These are phyloP conservation scores for Brachionichthys hirsutus DNA, from an alignment of 2,113 vertebrate species.

Conservation along the genomic window DNA sequence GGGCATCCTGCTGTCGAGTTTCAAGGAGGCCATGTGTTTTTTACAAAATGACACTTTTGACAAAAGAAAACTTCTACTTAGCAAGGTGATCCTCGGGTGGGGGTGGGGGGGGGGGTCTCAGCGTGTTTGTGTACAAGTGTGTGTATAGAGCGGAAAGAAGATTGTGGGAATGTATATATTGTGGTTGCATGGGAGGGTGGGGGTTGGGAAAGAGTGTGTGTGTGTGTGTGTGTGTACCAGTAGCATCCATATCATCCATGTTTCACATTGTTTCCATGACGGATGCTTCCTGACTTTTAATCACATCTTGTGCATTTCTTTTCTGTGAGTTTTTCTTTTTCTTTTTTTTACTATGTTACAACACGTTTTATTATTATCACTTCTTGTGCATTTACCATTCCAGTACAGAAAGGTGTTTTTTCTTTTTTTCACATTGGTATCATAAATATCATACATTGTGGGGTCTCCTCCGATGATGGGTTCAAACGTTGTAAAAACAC, in stretches of 20 bases:
- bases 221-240: constrained; percentile 33
- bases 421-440: constrained; percentile 62
- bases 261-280: constrained; percentile 50
- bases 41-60: constrained; percentile 82
- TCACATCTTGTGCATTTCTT: constrained; percentile 71
- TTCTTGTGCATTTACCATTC: constrained; percentile 63
- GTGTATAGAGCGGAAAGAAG: constrained; percentile 3
- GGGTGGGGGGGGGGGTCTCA: constrained; percentile 41
- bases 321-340: constrained; percentile 77
- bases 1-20: constrained; percentile 82
- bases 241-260: constrained; percentile 46
- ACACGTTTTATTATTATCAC: constrained; percentile 60
- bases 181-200: constrained; percentile 25
- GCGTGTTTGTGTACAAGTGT: constrained; percentile 31
- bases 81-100: constrained; percentile 81
- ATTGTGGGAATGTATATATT: constrained; percentile 24
- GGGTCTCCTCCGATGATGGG: constrained; percentile 62
- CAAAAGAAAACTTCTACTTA: constrained; percentile 82
- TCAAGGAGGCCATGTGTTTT: constrained; percentile 79
- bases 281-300: constrained; percentile 73
- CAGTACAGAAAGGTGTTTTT: constrained; percentile 66
- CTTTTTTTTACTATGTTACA: constrained; percentile 71
- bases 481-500: constrained; percentile 65
- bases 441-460: constrained; percentile 64
- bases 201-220: constrained; percentile 25